Percentiles rank a stretch among this genome's conserved stretches.
These are phyloP conservation scores for Hirundo rustica DNA, from an alignment of 2,797 vertebrate genomes.

Conservation along the genomic window DNA sequence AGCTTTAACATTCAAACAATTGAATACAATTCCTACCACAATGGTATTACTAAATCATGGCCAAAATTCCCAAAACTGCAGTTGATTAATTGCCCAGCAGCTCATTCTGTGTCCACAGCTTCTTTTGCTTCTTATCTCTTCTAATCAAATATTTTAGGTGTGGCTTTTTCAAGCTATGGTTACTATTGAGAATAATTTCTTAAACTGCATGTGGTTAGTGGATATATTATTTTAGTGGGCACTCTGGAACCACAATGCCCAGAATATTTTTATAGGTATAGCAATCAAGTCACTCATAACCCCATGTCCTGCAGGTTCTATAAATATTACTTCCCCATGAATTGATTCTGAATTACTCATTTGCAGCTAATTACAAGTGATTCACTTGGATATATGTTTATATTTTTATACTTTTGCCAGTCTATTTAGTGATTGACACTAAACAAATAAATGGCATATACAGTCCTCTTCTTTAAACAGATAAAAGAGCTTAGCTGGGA, in stretches of 20 bases:
- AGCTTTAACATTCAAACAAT: not conserved
- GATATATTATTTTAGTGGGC: not conserved
- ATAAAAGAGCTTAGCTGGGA: not conserved
- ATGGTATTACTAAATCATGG: not conserved
- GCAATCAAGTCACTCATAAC: not conserved
- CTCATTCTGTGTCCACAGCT: not conserved
- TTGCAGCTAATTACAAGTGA: not conserved
- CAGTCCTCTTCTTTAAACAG: not conserved
- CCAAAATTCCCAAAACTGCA: not conserved
- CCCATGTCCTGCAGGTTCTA: not conserved
- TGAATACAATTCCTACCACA: not conserved
- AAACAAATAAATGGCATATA: not conserved
- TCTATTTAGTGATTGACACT: not conserved
- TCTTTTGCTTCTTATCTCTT: not conserved
- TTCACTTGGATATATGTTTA: not conserved
- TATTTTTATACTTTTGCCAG: not conserved
- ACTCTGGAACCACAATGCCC: not conserved
- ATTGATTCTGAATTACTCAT: not conserved
- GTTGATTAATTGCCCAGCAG: not conserved
- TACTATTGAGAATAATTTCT: not conserved
- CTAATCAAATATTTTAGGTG: not conserved
- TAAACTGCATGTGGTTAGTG: not conserved
- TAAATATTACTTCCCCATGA: not conserved
- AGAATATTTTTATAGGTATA: not conserved
- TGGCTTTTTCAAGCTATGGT: accelerated